These are phyloP conservation scores for Lemur catta DNA, from an alignment of 2,797 vertebrate species.

Conservation along the genomic window DNA sequence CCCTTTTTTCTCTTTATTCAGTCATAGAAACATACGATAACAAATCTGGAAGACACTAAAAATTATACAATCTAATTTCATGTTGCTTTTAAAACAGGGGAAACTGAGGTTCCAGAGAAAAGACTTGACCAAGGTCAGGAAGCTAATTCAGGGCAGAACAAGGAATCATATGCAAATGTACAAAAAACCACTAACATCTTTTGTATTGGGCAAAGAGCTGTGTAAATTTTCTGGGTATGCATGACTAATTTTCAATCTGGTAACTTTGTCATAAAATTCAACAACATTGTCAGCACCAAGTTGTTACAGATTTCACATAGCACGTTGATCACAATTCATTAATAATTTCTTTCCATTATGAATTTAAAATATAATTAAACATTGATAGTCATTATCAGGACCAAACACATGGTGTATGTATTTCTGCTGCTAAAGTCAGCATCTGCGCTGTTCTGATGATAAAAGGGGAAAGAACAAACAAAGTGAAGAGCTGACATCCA, in stretches of 20 bases:
- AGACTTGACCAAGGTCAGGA: neutral
- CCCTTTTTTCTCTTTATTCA: neutral
- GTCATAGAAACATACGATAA: neutral
- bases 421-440: slow-evolving; percentile 31
- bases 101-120: neutral
- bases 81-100: neutral
- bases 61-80: neutral
- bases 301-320: slow-evolving; percentile 18
- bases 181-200: neutral
- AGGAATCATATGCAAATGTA: neutral
- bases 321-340: slow-evolving; percentile 40
- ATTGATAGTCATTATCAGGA: slow-evolving; percentile 51
- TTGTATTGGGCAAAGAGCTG: neutral
- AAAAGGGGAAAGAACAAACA: slow-evolving; percentile 61
- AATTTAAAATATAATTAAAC: slow-evolving; percentile 46
- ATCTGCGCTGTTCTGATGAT: slow-evolving; percentile 51
- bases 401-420: neutral
- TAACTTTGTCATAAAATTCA: slow-evolving; percentile 53
- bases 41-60: neutral
- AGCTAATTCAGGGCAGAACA: neutral
- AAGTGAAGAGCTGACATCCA: slow-evolving; percentile 56
- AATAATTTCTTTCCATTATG: slow-evolving; percentile 52
- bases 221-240: neutral
- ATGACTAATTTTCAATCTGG: slow-evolving; percentile 8
- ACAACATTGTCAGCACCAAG: slow-evolving; percentile 18